Percentiles rank a stretch among this genome's conserved stretches.
Evolutionary conservation across 2,888 invertebrate species (phyloP).

Genomic region (Polydrusus cervinus): DNA sequence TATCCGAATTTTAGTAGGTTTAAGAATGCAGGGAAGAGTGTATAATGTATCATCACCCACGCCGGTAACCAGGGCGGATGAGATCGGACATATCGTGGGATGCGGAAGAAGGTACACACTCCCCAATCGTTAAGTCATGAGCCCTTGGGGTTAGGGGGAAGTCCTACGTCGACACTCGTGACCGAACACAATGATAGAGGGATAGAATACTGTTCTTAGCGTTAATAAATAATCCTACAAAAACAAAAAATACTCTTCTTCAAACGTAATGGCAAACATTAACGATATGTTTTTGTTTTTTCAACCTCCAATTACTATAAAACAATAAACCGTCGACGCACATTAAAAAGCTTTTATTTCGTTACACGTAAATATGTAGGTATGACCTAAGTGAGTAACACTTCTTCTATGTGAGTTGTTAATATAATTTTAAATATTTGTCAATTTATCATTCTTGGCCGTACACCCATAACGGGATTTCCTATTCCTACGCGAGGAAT

Average conservation of each 20-base stretch:
- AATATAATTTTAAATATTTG: constrained; percentile 17
- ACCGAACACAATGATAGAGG: neutral
- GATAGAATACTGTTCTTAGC: neutral
- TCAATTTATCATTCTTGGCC: constrained; percentile 20
- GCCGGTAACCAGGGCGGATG: too few relatives aligned
- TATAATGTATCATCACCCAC: too few relatives aligned
- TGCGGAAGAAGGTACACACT: too few relatives aligned
- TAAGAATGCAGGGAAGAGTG: too few relatives aligned
- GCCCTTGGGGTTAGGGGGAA: too few relatives aligned
- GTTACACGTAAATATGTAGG: neutral
- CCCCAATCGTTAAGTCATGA: too few relatives aligned
- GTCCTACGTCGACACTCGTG: too few relatives aligned
- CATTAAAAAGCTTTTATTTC: constrained; percentile 12
- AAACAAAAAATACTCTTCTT: constrained; percentile 1
- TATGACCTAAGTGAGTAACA: neutral
- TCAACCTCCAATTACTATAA: constrained; percentile 14
- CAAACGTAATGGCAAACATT: constrained; percentile 8
- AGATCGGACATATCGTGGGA: too few relatives aligned
- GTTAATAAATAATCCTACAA: neutral
- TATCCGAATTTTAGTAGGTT: too few relatives aligned
- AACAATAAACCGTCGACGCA: neutral
- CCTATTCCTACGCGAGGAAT: neutral
- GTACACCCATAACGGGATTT: constrained; percentile 16
- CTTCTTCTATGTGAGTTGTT: constrained; percentile 20
- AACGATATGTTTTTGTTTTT: constrained; percentile 8